phyloP scores from a whole-genome alignment of 2,113 vertebrate species.

The Scophthalmus maximus region DNA sequence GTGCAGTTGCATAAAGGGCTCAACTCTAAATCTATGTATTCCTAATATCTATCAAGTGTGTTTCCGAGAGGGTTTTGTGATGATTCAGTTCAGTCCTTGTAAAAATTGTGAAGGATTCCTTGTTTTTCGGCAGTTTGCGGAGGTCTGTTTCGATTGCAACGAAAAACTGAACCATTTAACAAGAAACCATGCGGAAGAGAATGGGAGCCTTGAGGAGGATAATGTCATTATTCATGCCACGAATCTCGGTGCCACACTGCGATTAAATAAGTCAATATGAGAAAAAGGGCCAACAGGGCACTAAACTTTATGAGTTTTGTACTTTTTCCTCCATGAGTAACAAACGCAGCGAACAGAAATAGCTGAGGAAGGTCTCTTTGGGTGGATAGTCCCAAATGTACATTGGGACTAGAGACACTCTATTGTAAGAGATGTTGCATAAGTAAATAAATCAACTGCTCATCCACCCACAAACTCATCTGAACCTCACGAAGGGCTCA shows the following conservation, averaged over 20 bases:
- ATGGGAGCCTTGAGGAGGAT: constrained; percentile 19
- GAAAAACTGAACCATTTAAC: constrained; percentile 6
- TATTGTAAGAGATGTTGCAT: constrained; percentile 51
- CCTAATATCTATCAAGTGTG: too few species aligned
- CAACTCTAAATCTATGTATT: not conserved
- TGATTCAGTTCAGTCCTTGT: not conserved
- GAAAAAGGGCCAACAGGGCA: constrained; percentile 45
- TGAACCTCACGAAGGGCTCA: too few species aligned
- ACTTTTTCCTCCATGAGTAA: constrained; percentile 11
- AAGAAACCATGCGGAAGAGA: constrained; percentile 34
- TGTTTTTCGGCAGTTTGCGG: not conserved
- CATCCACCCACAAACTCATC: constrained; percentile 1
- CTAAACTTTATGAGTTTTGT: constrained; percentile 27
- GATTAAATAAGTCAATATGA: constrained; percentile 53
- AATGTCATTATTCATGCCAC: constrained; percentile 27
- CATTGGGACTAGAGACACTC: constrained; percentile 14
- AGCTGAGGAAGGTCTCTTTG: constrained; percentile 37
- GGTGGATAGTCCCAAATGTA: constrained; percentile 32
- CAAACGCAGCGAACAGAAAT: constrained; percentile 14
- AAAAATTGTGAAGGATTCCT: constrained; percentile 3
- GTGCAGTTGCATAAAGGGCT: not conserved
- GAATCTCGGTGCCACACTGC: constrained; percentile 23
- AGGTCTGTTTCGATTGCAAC: not conserved
- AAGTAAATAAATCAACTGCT: constrained; percentile 64
- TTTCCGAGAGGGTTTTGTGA: not conserved